Base-by-base conservation (phyloP, 2,797 vertebrate species). In the Anas bahamensis region DNA sequence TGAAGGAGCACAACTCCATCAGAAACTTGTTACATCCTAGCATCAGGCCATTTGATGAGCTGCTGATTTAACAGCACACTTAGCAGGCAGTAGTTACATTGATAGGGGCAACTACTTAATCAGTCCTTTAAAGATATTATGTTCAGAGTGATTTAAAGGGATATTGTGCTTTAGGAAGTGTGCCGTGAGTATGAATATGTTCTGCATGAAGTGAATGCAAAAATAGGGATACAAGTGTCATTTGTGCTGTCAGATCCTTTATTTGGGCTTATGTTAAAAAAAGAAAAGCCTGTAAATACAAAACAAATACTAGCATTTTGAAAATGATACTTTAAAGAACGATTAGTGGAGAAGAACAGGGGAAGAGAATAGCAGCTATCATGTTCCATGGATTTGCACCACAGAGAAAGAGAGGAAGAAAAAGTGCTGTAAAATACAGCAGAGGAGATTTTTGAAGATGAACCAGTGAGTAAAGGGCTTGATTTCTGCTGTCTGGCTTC, bases 31-130 rank as follows among this genome's bases (percentile, higher is more conserved):
- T 96, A 95, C 71, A 69, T 91, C 82, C 81, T 93, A 94, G 63
- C 86, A 94, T 97, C 94, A 96, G 94, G 92, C 91, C 93, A 86
- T 92, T 97, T 97, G 95, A 96, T 96, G 95, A 96, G 91, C 89
- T 96, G 81, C 94, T 95, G 95, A 96, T 97, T 97, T 96, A 97
- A 97, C 93, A 94, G 93, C 95, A 95, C 91, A 93, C 95, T 96
- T 97, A 94, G 89, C 86, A 95, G 93, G 90, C 95, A 90, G 88
- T 81, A 86, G 88, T 93, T 95, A 88, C 74, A 74, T 44, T 94
- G 90, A 90, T 95, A 97, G 79, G 85, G 93, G 94, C 85, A 93
- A 96, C 89, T 93, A 86, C 88, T 95, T 97, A 96, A 96, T 97
- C 95, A 97, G 87, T 83, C 86, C 83, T 88, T 97, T 97, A 94